phyloP scores from a whole-genome alignment of 2,797 vertebrate genomes.

The Delichon dasypus region DNA sequence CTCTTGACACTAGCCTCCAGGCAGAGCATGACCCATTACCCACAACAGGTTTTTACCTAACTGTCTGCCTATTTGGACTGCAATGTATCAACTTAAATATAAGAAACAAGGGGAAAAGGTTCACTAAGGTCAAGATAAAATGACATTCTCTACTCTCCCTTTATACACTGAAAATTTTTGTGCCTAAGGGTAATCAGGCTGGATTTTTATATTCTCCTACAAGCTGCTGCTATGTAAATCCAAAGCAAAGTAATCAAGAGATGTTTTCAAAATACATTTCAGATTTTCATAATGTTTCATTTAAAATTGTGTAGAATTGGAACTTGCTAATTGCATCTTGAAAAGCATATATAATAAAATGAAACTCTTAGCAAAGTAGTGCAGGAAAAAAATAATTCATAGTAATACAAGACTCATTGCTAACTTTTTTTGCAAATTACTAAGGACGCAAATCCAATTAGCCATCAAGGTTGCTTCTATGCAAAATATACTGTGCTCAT shows the following conservation, averaged over 20 bases:
- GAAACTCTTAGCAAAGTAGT: not conserved
- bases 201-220: not conserved
- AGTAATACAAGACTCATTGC: slow-evolving; percentile 22
- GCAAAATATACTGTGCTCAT: slow-evolving; percentile 68
- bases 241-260: slow-evolving; percentile 3
- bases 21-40: not conserved
- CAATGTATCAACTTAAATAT: not conserved
- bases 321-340: slow-evolving; percentile 36
- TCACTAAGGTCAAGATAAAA: not conserved
- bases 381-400: slow-evolving; percentile 11
- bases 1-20: not conserved
- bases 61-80: not conserved
- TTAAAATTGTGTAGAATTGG: slow-evolving; percentile 7
- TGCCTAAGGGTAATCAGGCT: not conserved
- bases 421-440: slow-evolving; percentile 61
- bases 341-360: slow-evolving; percentile 12
- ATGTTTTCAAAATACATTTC: slow-evolving; percentile 11
- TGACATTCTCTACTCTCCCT: not conserved
- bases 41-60: not conserved
- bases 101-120: not conserved
- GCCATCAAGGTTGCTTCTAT: slow-evolving; percentile 53
- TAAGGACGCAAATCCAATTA: slow-evolving; percentile 67
- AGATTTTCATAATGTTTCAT: slow-evolving; percentile 13
- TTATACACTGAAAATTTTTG: not conserved
- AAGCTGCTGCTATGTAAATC: not conserved